These are phyloP conservation scores for Argopecten irradians DNA, from an alignment of 1,140 invertebrate genomes.

Conservation along the genomic window DNA sequence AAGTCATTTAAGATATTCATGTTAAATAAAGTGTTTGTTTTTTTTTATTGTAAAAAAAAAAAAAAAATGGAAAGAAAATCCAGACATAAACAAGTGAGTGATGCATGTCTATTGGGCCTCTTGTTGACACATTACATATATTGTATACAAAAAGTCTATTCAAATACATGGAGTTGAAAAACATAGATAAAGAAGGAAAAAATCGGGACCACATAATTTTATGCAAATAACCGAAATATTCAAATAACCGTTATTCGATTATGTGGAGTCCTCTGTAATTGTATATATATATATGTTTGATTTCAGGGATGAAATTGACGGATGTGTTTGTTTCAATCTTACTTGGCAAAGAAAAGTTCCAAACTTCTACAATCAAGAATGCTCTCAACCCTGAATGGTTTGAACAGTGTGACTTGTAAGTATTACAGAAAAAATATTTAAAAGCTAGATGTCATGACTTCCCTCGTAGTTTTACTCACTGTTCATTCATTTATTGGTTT, in stretches of 20 bases:
- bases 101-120: not conserved
- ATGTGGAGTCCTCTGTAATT: not conserved
- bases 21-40: not conserved
- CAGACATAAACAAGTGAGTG: not conserved
- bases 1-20: too few species aligned
- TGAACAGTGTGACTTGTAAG: conserved; percentile 96
- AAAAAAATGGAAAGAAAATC: not conserved
- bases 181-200: too few species aligned
- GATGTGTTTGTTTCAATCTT: conserved; percentile 97
- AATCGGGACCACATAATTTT: too few species aligned
- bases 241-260: too few species aligned
- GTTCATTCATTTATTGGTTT: too few species aligned
- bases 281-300: conserved; percentile 3
- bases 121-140: not conserved
- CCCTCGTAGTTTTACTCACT: too few species aligned
- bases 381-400: conserved; percentile 90
- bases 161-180: too few species aligned
- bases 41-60: not conserved
- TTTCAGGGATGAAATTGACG: conserved; percentile 66
- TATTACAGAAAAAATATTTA: too few species aligned
- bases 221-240: too few species aligned
- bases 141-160: not conserved
- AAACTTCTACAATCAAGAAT: conserved; percentile 96
- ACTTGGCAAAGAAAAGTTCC: conserved; percentile 96
- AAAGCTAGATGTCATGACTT: too few species aligned